phyloP scores from a whole-genome alignment of 1,140 invertebrate species.

The Drosophila watanabei region DNA sequence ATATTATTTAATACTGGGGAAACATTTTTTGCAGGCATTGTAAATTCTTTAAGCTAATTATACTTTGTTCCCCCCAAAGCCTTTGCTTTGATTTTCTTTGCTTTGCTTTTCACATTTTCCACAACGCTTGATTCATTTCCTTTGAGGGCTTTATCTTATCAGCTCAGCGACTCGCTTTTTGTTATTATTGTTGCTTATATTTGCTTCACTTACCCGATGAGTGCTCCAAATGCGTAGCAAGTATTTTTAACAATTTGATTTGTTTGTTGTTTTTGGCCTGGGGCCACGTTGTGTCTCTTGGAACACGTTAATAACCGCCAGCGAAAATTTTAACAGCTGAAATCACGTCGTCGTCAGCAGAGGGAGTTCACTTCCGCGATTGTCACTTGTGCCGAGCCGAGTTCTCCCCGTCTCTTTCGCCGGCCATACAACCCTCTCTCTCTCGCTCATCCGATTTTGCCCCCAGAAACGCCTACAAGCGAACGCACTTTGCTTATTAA shows the following conservation, averaged over 20 bases:
- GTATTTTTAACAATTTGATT: slow-evolving; percentile 65
- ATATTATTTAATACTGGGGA: neutral
- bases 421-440: neutral
- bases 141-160: slow-evolving; percentile 46
- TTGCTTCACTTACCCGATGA: slow-evolving; percentile 15
- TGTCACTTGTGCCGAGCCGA: slow-evolving; percentile 50
- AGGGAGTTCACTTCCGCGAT: slow-evolving; percentile 63
- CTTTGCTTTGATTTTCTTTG: slow-evolving; percentile 7
- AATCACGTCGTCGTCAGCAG: slow-evolving; percentile 64
- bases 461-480: slow-evolving; percentile 28
- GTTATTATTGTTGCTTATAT: slow-evolving; percentile 22
- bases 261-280: slow-evolving; percentile 55
- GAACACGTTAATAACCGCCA: slow-evolving; percentile 71
- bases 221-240: slow-evolving; percentile 47
- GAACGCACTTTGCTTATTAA: slow-evolving; percentile 39
- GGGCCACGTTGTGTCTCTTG: slow-evolving; percentile 69
- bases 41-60: neutral
- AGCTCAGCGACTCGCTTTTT: slow-evolving; percentile 12
- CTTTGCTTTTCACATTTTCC: slow-evolving; percentile 26
- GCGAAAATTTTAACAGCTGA: slow-evolving; percentile 57
- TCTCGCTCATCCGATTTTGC: neutral
- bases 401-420: slow-evolving; percentile 25
- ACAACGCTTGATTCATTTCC: slow-evolving; percentile 24
- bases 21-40: neutral
- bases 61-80: neutral